These are phyloP conservation scores for Linurgus olivaceus DNA, from an alignment of 2,797 vertebrate genomes.

Conservation along the genomic window DNA sequence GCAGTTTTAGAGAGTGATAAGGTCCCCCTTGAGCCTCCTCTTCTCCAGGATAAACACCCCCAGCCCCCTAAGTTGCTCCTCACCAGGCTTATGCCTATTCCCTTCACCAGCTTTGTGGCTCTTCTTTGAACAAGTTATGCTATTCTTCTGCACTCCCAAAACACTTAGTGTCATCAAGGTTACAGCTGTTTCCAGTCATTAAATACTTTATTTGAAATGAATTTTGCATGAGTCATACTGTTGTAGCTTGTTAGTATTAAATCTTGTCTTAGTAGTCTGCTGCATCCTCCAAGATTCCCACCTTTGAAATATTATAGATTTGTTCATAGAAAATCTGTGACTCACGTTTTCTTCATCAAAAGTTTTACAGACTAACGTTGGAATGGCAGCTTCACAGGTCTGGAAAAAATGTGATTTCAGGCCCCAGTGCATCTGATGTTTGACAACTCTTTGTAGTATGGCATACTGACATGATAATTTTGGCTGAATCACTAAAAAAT, in stretches of 20 bases:
- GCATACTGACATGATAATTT: conserved; percentile 2
- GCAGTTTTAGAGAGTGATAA: neutral
- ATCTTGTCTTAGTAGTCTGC: conserved; percentile 35
- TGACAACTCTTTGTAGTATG: conserved; percentile 7
- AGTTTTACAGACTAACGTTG: conserved; percentile 9
- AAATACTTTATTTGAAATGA: conserved; percentile 67
- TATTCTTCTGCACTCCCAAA: conserved; percentile 44
- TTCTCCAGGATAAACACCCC: neutral
- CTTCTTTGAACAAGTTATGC: neutral
- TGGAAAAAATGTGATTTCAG: conserved; percentile 49
- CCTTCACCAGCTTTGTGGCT: neutral
- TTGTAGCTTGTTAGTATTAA: neutral
- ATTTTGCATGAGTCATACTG: conserved; percentile 57
- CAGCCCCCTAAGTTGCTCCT: neutral
- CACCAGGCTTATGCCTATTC: neutral
- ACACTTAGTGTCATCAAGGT: conserved; percentile 56
- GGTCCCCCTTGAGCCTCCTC: neutral
- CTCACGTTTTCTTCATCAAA: neutral
- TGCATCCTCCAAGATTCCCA: conserved; percentile 9
- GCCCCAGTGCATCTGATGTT: neutral
- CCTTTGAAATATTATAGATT: neutral
- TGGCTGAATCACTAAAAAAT: conserved; percentile 14
- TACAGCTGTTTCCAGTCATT: conserved; percentile 53
- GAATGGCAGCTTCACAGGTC: conserved; percentile 8
- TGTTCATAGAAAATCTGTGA: conserved; percentile 19